phyloP scores from a whole-genome alignment of 2,888 invertebrate species.

The Xestobium rufovillosum region DNA sequence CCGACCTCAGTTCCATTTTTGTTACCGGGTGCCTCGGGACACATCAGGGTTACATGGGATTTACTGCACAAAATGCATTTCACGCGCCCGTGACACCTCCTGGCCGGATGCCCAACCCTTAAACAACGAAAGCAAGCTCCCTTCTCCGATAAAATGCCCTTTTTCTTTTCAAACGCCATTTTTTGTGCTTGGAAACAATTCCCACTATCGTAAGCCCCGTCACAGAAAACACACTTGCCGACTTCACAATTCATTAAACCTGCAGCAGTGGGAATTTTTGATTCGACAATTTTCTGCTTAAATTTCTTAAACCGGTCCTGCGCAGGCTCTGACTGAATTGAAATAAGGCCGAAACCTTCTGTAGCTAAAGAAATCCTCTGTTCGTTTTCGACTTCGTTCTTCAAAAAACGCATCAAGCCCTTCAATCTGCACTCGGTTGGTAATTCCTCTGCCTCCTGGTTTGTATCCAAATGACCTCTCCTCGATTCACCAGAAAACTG shows the following conservation, averaged over 20 bases:
- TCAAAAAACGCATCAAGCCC: slow-evolving; percentile 20
- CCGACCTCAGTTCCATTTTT: too few species aligned
- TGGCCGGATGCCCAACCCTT: slow-evolving; percentile 7
- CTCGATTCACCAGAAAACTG: not conserved
- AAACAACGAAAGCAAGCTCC: too few species aligned
- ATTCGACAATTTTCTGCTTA: too few species aligned
- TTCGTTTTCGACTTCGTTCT: too few species aligned
- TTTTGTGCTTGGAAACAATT: slow-evolving; percentile 10
- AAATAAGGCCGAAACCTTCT: slow-evolving; percentile 21
- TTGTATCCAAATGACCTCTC: slow-evolving; percentile 2
- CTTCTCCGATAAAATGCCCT: too few species aligned
- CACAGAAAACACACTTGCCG: slow-evolving; percentile 10
- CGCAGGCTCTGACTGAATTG: too few species aligned
- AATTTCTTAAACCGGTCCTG: too few species aligned
- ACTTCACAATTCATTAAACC: slow-evolving; percentile 10
- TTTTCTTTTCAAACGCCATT: slow-evolving; percentile 7
- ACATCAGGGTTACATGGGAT: slow-evolving; percentile 10
- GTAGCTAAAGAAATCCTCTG: too few species aligned
- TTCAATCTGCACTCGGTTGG: slow-evolving; percentile 9
- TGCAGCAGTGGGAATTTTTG: slow-evolving; percentile 8
- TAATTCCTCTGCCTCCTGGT: too few species aligned
- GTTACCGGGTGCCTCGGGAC: too few species aligned
- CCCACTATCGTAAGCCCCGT: slow-evolving; percentile 8
- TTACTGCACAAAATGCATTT: slow-evolving; percentile 8
- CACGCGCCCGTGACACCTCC: slow-evolving; percentile 9